Percentiles rank a stretch among this genome's conserved stretches.
Conservation (phyloP, 1,140 invertebrate species). For the Arion vulgaris region DNA sequence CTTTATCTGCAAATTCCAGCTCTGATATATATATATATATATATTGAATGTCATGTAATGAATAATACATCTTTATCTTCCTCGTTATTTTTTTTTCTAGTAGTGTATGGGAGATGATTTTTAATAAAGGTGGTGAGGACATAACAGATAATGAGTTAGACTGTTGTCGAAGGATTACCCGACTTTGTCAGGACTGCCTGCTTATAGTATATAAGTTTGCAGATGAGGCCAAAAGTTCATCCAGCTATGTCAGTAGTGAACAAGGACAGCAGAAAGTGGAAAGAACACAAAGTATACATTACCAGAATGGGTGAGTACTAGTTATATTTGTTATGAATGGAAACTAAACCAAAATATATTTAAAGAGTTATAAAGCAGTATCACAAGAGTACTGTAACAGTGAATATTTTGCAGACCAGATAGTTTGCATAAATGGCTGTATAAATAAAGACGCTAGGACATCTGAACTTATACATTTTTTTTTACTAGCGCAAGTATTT, state of each 20-base stretch:
- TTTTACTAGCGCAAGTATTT: no score
- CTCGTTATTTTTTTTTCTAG: constrained; percentile 46
- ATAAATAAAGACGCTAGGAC: no score
- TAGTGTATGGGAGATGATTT: constrained; percentile 71
- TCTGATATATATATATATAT: no score
- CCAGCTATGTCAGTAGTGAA: constrained; percentile 6
- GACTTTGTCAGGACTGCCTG: constrained; percentile 71
- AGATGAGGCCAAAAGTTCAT: constrained; percentile 60
- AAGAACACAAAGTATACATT: background rate
- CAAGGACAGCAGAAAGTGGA: background rate
- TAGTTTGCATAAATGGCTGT: no score
- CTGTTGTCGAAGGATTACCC: constrained; percentile 70
- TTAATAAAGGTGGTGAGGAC: constrained; percentile 68
- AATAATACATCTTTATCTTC: no score
- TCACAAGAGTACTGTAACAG: no score
- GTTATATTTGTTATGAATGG: no score
- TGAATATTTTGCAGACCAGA: no score
- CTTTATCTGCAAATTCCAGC: no score
- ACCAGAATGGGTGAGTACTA: constrained; percentile 22
- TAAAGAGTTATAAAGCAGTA: no score
- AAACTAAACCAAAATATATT: background rate
- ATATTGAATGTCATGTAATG: no score
- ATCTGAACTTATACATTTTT: no score
- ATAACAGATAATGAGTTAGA: constrained; percentile 67
- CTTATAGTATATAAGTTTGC: constrained; percentile 73